These are phyloP conservation scores for Phyllostomus discolor DNA, from an alignment of 2,113 vertebrate genomes.

Conservation along the genomic window DNA sequence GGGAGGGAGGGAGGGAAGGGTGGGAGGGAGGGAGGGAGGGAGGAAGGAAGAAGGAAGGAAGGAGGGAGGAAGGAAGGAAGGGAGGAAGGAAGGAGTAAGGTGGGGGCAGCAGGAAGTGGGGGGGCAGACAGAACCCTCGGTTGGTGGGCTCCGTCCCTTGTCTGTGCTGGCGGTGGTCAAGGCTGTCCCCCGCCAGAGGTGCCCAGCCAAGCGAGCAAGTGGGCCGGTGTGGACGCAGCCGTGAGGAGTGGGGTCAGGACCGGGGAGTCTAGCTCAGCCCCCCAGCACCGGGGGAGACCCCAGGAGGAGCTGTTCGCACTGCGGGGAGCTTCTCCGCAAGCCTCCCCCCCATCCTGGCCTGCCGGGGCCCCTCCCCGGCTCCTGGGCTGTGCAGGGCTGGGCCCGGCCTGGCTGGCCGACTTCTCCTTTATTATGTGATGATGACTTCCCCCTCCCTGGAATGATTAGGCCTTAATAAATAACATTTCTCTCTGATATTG, in stretches of 20 bases:
- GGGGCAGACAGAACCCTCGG: not conserved
- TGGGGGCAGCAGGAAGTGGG: not conserved
- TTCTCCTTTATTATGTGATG: constrained; percentile 14
- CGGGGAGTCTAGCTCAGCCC: not conserved
- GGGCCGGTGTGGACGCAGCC: not conserved
- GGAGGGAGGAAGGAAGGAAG: not conserved
- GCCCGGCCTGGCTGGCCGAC: not conserved
- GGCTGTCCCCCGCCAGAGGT: not conserved
- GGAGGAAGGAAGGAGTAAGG: not conserved
- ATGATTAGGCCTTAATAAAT: constrained; percentile 72
- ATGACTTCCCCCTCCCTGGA: not conserved
- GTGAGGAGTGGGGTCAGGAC: accelerated
- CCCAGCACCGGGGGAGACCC: not conserved
- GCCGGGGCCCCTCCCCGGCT: not conserved
- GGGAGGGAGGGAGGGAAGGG: not conserved
- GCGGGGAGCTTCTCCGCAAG: not conserved
- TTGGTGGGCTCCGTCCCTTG: not conserved
- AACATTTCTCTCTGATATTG: constrained; percentile 69
- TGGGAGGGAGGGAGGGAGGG: not conserved
- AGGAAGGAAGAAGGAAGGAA: too few relatives aligned
- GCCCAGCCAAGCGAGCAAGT: not conserved
- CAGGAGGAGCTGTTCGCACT: not conserved
- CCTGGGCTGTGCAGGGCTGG: not conserved
- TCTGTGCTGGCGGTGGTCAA: not conserved
- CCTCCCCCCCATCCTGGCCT: accelerated